Conservation (phyloP, 2,888 invertebrate genomes). For the Magallana nippona region DNA sequence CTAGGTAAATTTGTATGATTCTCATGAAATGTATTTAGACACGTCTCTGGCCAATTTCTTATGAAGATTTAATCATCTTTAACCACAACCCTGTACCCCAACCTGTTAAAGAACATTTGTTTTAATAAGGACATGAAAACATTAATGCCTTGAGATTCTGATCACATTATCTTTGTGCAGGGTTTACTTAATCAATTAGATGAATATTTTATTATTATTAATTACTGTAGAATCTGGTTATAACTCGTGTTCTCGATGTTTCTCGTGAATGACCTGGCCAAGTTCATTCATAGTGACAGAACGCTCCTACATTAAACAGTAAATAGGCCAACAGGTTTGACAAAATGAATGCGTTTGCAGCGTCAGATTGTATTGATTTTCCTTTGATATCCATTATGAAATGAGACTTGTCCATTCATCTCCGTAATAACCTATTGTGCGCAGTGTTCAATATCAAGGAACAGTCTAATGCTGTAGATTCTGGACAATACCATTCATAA, state of each 20-base stretch:
- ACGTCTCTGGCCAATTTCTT: too few species aligned
- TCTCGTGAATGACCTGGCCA: not conserved
- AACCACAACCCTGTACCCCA: too few species aligned
- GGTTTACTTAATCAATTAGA: too few species aligned
- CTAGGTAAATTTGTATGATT: too few species aligned
- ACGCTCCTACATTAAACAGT: not conserved
- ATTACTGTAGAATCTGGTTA: too few species aligned
- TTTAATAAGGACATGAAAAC: too few species aligned
- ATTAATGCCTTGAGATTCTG: too few species aligned
- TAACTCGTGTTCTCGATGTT: not conserved
- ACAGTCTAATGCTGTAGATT: not conserved
- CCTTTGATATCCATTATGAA: constrained; percentile 6
- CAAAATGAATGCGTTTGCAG: not conserved
- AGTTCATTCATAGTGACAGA: not conserved
- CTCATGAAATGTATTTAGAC: too few species aligned
- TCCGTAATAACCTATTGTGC: constrained; percentile 8
- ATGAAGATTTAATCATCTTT: too few species aligned
- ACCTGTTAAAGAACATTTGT: too few species aligned
- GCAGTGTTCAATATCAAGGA: not conserved
- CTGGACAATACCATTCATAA: not conserved
- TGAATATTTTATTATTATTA: too few species aligned
- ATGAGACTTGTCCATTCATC: constrained; percentile 21
- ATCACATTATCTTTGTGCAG: too few species aligned
- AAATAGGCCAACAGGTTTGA: not conserved
- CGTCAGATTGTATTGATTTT: constrained; percentile 1